Evolutionary conservation across 2,797 vertebrate genomes (phyloP).

Genomic region (Hemitrygon akajei): DNA sequence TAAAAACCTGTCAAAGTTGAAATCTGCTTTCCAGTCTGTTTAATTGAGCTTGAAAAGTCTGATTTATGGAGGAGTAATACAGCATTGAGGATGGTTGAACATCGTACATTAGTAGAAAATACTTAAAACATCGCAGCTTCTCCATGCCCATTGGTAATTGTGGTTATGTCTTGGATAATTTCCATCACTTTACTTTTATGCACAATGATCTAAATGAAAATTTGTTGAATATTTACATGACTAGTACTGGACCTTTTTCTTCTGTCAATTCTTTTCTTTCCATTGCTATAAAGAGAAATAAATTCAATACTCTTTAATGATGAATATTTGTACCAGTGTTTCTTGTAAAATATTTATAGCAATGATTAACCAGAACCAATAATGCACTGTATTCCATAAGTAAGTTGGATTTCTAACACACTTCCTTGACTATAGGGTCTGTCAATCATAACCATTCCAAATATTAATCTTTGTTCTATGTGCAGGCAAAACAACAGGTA

Average conservation of each 20-base stretch:
- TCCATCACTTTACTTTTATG: neutral
- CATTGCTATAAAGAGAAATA: neutral
- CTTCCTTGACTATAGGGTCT: neutral
- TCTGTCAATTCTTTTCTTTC: neutral
- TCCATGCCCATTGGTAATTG: neutral
- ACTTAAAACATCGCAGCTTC: neutral
- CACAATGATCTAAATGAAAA: neutral
- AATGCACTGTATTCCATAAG: neutral
- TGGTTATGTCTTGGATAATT: neutral
- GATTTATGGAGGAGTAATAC: too few relatives aligned
- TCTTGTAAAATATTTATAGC: conserved; percentile 7
- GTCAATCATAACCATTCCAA: neutral
- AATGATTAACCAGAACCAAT: conserved; percentile 9
- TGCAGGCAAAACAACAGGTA: too few relatives aligned
- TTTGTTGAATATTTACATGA: neutral
- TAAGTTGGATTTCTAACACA: neutral
- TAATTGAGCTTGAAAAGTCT: too few relatives aligned
- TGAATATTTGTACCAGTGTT: neutral
- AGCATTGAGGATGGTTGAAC: too few relatives aligned
- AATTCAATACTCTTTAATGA: neutral
- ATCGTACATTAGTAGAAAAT: neutral
- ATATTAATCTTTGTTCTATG: too few relatives aligned
- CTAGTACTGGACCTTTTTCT: neutral
- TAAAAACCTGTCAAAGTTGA: too few relatives aligned
- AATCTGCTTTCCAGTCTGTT: too few relatives aligned